phyloP scores from a whole-genome alignment of 2,888 invertebrate genomes.

The Ormia ochracea region DNA sequence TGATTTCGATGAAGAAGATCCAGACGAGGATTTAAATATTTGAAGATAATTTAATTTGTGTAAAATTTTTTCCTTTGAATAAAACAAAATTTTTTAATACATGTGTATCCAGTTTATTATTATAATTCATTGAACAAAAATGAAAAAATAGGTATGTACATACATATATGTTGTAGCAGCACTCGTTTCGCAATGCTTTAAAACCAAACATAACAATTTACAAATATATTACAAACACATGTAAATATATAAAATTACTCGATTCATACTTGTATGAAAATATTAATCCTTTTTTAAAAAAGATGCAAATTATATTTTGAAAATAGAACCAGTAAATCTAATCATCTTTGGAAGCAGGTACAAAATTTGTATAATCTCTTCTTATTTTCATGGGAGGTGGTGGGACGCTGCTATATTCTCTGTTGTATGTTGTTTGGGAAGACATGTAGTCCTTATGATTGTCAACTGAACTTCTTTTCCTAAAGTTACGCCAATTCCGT shows the following conservation, averaged over 20 bases:
- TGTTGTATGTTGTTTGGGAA: too few relatives aligned
- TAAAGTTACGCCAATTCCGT: conserved; percentile 61
- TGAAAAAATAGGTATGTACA: too few relatives aligned
- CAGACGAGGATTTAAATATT: conserved; percentile 81
- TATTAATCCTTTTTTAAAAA: neutral
- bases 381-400: conserved; percentile 68
- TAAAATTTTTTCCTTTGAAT: too few relatives aligned
- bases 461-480: conserved; percentile 12
- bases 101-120: too few relatives aligned
- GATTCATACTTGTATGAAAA: neutral
- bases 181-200: too few relatives aligned
- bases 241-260: too few relatives aligned
- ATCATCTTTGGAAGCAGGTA: conserved; percentile 71
- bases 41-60: conserved; percentile 72
- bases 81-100: too few relatives aligned
- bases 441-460: conserved; percentile 1
- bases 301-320: neutral
- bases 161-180: too few relatives aligned
- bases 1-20: conserved; percentile 90
- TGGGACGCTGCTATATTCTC: too few relatives aligned
- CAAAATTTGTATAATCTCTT: conserved; percentile 72
- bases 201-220: too few relatives aligned
- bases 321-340: neutral
- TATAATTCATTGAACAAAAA: too few relatives aligned
- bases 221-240: too few relatives aligned